Base-by-base conservation (phyloP, 2,797 vertebrate species). In the Parauchenoglanis ngamensis region DNA sequence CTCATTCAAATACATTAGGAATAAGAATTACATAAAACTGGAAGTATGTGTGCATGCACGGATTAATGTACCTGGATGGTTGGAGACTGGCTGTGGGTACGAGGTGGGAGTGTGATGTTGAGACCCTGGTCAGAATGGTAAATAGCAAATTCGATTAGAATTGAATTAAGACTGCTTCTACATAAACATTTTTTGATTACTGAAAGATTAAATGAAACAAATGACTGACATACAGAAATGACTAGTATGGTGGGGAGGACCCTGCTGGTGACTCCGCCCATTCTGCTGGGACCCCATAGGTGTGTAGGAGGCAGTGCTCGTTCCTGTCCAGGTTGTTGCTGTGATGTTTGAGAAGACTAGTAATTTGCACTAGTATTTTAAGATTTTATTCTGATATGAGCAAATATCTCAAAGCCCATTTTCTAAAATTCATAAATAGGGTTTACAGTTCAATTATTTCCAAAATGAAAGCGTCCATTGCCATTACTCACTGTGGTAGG, bases 401-500 rank as follows among this genome's bases (percentile, higher is more conserved):
- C 57, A 61, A 61, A 25, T 10, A 46, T 63, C 13, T n/a, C 40
- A 40, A n/a, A 63, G 21, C 28, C 6, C 8, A 56, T 40, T 40
- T 63, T 40, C 13, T 82, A 65, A 19, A 52, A 31, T 68, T 68
- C 11, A 31, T 21, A 23, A 52, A 68, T 2, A 70, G 7, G 19
- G 19, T 23, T 68, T 12, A 68, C 8, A 35, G 57, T 13, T 31
- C 1, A 44, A 46, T 81, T 63, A 17, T 63, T 81, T n/a, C 5
- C 15, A 28, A 63, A 68, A 83, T 21, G 4, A 52, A 83, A 83
- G 46, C 12, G 25, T 63, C 11, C 21, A n/a, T 46, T 23, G 40
- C 44, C 25, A 56, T 49, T 49, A 92, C 94, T 93, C 85, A 95
- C 94, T 94, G 89, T 92, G 89, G 90, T 93, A 96, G 91, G 95